Percentiles rank a stretch among this genome's conserved stretches.
Evolutionary conservation across 2,888 invertebrate genomes (phyloP).

Genomic region (Ormyrus rosae): DNA sequence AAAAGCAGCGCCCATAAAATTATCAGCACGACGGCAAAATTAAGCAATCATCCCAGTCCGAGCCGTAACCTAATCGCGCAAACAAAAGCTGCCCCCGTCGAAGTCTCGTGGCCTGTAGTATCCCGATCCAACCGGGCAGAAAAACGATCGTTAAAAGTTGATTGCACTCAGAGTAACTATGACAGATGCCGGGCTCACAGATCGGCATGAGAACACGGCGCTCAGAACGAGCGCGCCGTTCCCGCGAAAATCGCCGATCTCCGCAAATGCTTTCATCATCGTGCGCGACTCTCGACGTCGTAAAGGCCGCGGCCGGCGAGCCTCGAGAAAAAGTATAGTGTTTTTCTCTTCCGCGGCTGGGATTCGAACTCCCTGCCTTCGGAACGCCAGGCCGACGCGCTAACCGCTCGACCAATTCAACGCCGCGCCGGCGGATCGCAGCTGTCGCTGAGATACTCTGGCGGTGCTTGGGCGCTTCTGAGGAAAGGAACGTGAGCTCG

Average conservation of each 20-base stretch:
- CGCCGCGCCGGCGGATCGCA: neutral
- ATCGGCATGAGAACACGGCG: slow-evolving; percentile 55
- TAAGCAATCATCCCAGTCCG: too few species aligned
- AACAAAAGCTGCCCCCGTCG: too few species aligned
- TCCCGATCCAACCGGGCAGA: neutral
- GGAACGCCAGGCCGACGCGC: slow-evolving; percentile 39
- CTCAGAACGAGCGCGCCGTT: slow-evolving; percentile 62
- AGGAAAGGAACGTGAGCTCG: too few species aligned
- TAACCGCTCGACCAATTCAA: slow-evolving; percentile 60
- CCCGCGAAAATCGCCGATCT: slow-evolving; percentile 59
- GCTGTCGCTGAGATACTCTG: too few species aligned
- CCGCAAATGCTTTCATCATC: slow-evolving; percentile 67
- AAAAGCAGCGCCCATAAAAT: too few species aligned
- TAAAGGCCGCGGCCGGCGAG: neutral
- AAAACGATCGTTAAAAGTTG: slow-evolving; percentile 7
- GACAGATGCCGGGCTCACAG: slow-evolving; percentile 64
- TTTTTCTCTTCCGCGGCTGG: neutral
- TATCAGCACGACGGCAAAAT: too few species aligned
- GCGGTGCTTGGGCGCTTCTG: too few species aligned
- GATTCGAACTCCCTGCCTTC: slow-evolving; percentile 36
- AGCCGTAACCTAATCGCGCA: too few species aligned
- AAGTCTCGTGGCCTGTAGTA: neutral
- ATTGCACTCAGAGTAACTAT: slow-evolving; percentile 72
- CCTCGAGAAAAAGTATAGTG: slow-evolving; percentile 5
- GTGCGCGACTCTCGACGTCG: slow-evolving; percentile 48